Base-by-base conservation (phyloP, 37 sponge, comb jelly and placozoan species). In the Axinella damicornis region DNA sequence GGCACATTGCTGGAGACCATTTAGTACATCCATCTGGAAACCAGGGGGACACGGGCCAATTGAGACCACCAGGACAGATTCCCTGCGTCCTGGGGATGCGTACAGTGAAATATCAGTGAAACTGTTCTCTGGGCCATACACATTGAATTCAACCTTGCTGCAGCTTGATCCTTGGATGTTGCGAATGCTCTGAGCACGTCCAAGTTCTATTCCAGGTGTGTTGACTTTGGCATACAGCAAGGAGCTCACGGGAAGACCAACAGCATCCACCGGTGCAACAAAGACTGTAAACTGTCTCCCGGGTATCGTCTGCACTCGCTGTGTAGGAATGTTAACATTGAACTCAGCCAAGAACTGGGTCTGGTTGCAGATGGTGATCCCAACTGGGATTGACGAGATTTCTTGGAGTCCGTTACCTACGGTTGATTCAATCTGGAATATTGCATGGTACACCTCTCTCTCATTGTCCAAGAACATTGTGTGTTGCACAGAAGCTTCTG, bases 1-100 rank as follows among this genome's bases (percentile, higher is more conserved):
- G 32, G 60, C 41, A 25, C 83, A 83, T 39, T 16, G 0, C 28
- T 4, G 59, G 32, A 30, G 22, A 30, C 35, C 22, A 9, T 37
- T 54, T 18, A 19, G 6, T 2, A 19, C 14, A 16, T 24, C 68
- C 2, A 57, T 2, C 2, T n/a, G 20, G 65, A 86, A 78, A 4
- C 87, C 87, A 71, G 78, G 78, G 5, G 87, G 87, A 55, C 87
- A 86, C n/a, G 33, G n/a, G 4, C 31, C 59, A 34, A 82, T 39
- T 16, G 30, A 40, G n/a, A 71, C 60, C 14, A 4, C 24, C 0
- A 81, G 19, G 19, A 33, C 69, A 5, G 28, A 1, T 1, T 1
- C 46, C 32, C n/a, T 14, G 5, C 69, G 40, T 30, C 71, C 78
- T 2, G 38, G 61, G 19, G 18, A 20, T 11, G 61, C 71, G 63